Evolutionary conservation across 2,797 vertebrate genomes (phyloP), one percentile per base, ranked within the genome.

Genomic region (Rhinogobio ventralis): DNA sequence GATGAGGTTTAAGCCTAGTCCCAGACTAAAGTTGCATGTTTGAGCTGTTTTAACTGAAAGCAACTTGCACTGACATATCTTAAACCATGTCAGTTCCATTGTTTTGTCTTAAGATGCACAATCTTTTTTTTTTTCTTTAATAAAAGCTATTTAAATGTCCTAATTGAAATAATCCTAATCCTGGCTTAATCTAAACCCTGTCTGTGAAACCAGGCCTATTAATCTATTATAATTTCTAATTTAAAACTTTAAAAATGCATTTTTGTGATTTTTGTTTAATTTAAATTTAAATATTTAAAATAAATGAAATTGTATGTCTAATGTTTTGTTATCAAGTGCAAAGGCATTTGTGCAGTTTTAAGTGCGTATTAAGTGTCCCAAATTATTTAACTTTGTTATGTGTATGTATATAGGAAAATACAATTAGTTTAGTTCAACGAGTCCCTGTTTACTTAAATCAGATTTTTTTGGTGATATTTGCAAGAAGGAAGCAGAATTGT

Each of bases 401-500:
- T 39, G 36, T 39, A 8, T 39, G 36, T 39, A 39, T 76, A 39
- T 57, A 45, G 55, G 36, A 62, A 45, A 62, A 45, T 42, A 45
- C 71, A 51, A 4, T 75, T 75, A 36, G 19, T 57, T 75, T 55
- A 51, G 77, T 30, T 77, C 75, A 53, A 8, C 3, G 28, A 42
- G 62, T 76, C 68, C 25, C 42, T 53, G 11, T 77, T 69, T 69
- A 73, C 57, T 57, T 75, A 8, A 14, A 46, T 60, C 49, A 20
- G 68, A 68, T 45, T 76, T 33, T 55, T 75, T 62, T 51, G 49
- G 67, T 77, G 28, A 67, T 60, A n/a, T 78, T 77, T 81, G 30
- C 60, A 55, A 64, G n/a, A 86, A 79, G 53, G 60, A 76, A 46
- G 49, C 39, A 79, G 57, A 83, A 86, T 55, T 36, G 64, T 20